These are phyloP conservation scores for Nomada goodeniana DNA, from an alignment of 2,888 invertebrate genomes.

Conservation along the genomic window DNA sequence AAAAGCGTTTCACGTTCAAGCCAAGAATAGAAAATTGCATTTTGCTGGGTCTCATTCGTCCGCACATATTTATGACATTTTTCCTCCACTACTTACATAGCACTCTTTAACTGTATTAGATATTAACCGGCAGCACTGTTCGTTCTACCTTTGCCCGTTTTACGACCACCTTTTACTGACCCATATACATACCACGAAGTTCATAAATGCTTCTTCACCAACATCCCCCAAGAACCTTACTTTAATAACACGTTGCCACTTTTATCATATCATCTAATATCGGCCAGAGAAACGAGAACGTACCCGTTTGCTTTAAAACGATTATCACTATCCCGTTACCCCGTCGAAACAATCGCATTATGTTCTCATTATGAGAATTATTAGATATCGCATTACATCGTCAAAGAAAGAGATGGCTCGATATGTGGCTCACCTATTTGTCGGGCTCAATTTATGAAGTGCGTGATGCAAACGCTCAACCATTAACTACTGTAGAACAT, in stretches of 20 bases:
- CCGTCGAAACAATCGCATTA: conserved; percentile 49
- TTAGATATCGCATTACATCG: not conserved
- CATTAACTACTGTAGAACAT: no score
- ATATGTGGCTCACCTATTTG: conserved; percentile 21
- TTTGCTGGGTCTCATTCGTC: not conserved
- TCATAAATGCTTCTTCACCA: conserved; percentile 14
- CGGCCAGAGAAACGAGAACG: not conserved
- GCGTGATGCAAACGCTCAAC: conserved; percentile 22
- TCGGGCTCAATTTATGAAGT: conserved; percentile 25
- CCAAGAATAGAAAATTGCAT: conserved; percentile 1
- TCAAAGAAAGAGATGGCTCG: not conserved
- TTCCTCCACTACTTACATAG: not conserved
- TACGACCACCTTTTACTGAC: conserved; percentile 17
- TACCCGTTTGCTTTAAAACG: not conserved
- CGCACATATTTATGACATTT: not conserved
- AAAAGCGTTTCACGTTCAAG: conserved; percentile 4
- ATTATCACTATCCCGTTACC: conserved; percentile 21
- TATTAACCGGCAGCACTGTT: no score
- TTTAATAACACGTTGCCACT: not conserved
- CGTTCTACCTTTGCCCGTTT: not conserved
- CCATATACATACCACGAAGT: conserved; percentile 12
- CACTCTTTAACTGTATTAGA: not conserved
- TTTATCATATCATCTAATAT: not conserved
- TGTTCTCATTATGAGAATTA: conserved; percentile 39
- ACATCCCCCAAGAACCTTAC: not conserved